Evolutionary conservation across 2,888 invertebrate genomes (phyloP).

Genomic region (Vesta saturnalis): DNA sequence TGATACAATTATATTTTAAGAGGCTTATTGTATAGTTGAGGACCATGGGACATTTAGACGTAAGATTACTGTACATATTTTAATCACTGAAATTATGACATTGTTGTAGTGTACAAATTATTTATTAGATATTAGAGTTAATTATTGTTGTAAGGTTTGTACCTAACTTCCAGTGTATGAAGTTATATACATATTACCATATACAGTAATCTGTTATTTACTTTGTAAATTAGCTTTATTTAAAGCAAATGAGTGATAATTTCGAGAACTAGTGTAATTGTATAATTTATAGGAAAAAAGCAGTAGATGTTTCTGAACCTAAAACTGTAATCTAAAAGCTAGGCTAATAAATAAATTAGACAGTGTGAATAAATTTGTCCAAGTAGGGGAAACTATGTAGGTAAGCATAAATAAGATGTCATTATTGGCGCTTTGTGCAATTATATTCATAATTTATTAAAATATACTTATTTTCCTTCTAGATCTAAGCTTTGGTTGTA

Average conservation of each 20-base stretch:
- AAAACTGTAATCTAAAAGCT: conserved; percentile 29
- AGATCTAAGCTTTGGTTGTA: conserved; percentile 16
- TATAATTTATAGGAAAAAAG: conserved; percentile 11
- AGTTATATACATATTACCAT: neutral
- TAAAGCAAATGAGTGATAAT: conserved; percentile 1
- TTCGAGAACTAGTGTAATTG: conserved; percentile 11
- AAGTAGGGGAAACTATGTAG: conserved; percentile 55
- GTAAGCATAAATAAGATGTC: conserved; percentile 44
- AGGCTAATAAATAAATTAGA: conserved; percentile 45
- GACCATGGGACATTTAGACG: neutral
- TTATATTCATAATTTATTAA: conserved; percentile 27
- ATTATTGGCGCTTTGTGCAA: conserved; percentile 18
- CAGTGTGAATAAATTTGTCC: conserved; percentile 55
- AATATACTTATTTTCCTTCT: conserved; percentile 15
- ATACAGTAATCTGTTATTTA: conserved; percentile 6
- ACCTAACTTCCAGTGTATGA: neutral
- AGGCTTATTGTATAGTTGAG: neutral
- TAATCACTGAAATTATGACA: neutral
- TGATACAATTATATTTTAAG: neutral
- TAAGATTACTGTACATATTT: conserved; percentile 1
- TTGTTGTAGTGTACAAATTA: neutral
- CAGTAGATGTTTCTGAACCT: conserved; percentile 19
- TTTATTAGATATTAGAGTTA: neutral
- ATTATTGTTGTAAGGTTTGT: conserved; percentile 1
- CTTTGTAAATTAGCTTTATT: neutral